Conservation (phyloP, 2,113 vertebrate species). For the Lathamus discolor region DNA sequence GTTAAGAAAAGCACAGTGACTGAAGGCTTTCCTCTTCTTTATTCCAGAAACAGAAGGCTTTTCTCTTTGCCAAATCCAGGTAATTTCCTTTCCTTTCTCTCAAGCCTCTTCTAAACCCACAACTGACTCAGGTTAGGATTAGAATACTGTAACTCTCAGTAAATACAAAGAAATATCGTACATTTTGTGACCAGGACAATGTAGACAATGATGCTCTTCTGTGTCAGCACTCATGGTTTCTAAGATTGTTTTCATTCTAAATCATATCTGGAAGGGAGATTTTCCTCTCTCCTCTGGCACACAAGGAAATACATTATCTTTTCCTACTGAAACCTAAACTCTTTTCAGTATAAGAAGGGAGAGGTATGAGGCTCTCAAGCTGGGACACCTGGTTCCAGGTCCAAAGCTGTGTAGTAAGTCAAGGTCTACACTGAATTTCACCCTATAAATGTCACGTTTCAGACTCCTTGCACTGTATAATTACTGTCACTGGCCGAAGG, state of each 20-base stretch:
- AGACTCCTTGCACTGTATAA: background rate
- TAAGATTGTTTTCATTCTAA: background rate
- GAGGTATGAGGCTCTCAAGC: background rate
- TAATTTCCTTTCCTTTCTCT: slow-evolving; percentile 45
- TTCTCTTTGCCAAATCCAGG: slow-evolving; percentile 47
- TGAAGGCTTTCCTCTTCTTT: slow-evolving; percentile 51
- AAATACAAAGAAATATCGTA: background rate
- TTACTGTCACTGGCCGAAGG: background rate
- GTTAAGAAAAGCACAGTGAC: background rate
- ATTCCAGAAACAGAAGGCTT: slow-evolving; percentile 51
- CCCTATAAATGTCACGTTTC: background rate
- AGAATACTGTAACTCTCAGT: background rate
- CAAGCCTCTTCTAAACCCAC: background rate
- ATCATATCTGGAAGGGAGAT: background rate
- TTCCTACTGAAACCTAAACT: background rate
- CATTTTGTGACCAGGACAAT: background rate
- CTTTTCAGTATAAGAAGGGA: background rate
- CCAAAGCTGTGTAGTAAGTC: background rate
- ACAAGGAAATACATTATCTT: background rate
- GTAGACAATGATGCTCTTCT: background rate
- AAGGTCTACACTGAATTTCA: background rate
- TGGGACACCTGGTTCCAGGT: background rate
- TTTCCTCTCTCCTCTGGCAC: background rate
- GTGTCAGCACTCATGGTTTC: background rate
- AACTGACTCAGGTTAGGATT: background rate